Percentiles rank a stretch among this genome's conserved stretches.
Evolutionary conservation across 92 coral and sea anemone species (phyloP).

Genomic region (Actinernus sp.): DNA sequence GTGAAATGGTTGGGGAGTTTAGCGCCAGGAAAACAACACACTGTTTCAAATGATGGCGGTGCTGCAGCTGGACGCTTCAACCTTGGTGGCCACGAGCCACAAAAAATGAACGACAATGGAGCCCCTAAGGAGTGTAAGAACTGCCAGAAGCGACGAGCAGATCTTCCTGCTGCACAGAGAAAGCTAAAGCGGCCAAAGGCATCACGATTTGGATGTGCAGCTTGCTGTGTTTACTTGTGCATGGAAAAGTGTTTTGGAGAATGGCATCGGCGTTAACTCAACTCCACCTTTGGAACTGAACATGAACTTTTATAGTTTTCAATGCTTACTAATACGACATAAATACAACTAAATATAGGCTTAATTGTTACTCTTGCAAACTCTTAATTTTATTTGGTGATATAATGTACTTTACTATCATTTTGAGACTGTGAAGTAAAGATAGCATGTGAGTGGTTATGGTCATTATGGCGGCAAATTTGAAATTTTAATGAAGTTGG

Average conservation of each 20-base stretch:
- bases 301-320: no score
- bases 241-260: constrained; percentile 4
- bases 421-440: no score
- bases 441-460: constrained; percentile 3
- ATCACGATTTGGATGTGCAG: constrained; percentile 4
- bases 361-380: no score
- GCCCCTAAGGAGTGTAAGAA: constrained; percentile 1
- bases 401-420: no score
- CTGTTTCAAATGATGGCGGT: no score
- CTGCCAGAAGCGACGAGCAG: constrained; percentile 10
- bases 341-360: no score
- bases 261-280: no score
- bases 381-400: no score
- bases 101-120: neutral
- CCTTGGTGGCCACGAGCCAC: constrained; percentile 7
- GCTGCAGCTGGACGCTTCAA: neutral
- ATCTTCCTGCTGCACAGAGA: neutral
- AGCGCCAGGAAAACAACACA: constrained; percentile 6
- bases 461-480: constrained; percentile 10
- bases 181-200: constrained; percentile 7
- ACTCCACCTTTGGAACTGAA: no score
- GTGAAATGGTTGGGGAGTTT: constrained; percentile 1
- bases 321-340: neutral
- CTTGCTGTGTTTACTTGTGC: constrained; percentile 4
- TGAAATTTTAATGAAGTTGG: no score